Evolutionary conservation across 2,888 invertebrate genomes (phyloP).

Genomic region (Ariolimax columbianus): DNA sequence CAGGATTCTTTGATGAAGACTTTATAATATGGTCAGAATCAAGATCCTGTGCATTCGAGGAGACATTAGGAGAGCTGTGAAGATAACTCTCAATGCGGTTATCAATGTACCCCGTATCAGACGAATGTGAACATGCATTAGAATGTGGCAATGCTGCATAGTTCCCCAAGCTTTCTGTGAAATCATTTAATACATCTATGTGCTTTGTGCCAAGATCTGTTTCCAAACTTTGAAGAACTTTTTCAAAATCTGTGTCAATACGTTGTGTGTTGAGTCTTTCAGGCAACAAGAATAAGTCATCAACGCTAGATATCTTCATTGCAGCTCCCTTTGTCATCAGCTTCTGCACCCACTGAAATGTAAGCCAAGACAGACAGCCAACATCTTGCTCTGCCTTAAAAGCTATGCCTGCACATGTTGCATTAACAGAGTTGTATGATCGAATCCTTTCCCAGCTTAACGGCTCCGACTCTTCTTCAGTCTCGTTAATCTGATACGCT

Average conservation of each 20-base stretch:
- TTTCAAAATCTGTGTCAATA: constrained; percentile 65
- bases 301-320: constrained; percentile 81
- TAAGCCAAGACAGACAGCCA: constrained; percentile 85
- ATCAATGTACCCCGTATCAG: neutral
- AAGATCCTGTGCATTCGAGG: neutral
- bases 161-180: constrained; percentile 8
- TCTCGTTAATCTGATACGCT: constrained; percentile 55
- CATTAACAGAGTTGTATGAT: constrained; percentile 51
- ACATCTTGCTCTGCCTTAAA: constrained; percentile 84
- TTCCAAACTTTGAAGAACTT: constrained; percentile 50
- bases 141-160: constrained; percentile 13
- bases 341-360: constrained; percentile 92
- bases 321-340: constrained; percentile 82
- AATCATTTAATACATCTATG: neutral
- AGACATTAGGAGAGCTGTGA: neutral
- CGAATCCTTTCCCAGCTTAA: constrained; percentile 56
- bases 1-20: neutral
- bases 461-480: constrained; percentile 61
- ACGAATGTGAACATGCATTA: neutral
- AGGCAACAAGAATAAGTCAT: constrained; percentile 75
- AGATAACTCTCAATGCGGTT: neutral
- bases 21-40: neutral
- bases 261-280: constrained; percentile 66
- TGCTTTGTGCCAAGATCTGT: neutral
- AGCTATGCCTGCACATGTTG: constrained; percentile 13